These are phyloP conservation scores for Apis cerana DNA, from an alignment of 1,140 invertebrate species.

Conservation along the genomic window DNA sequence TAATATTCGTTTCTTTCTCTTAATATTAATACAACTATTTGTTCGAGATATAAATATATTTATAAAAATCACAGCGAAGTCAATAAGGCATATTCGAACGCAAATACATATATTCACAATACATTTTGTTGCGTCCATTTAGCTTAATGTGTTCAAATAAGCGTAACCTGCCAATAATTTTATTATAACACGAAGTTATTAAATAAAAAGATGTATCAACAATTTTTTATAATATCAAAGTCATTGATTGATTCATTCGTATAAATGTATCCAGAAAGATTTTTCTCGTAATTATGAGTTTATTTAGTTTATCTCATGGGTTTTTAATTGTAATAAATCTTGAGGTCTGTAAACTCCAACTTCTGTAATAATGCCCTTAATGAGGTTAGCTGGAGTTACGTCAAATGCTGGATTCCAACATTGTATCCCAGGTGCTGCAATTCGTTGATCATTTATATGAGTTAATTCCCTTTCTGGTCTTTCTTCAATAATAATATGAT, in stretches of 20 bases:
- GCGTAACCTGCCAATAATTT: conserved; percentile 41
- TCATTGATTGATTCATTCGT: conserved; percentile 9
- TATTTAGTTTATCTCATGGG: background rate
- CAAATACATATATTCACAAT: conserved; percentile 16
- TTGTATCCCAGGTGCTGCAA: conserved; percentile 93
- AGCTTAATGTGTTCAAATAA: conserved; percentile 35
- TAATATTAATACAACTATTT: conserved; percentile 11
- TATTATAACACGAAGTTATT: conserved; percentile 31
- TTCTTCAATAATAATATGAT: conserved; percentile 96
- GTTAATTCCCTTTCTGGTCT: conserved; percentile 95
- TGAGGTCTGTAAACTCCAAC: conserved; percentile 90
- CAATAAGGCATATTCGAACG: conserved; percentile 44
- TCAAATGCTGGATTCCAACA: conserved; percentile 99
- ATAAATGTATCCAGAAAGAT: conserved; percentile 14
- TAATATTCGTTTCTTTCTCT: background rate
- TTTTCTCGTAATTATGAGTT: background rate
- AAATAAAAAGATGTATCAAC: conserved; percentile 40
- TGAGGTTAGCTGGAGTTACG: conserved; percentile 96
- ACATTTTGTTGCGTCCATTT: conserved; percentile 5
- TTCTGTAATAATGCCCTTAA: conserved; percentile 98
- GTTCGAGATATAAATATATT: conserved; percentile 32
- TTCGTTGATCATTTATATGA: conserved; percentile 89
- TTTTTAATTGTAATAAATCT: conserved; percentile 61
- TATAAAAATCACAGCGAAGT: conserved; percentile 43
- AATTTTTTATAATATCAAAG: conserved; percentile 16